Evolutionary conservation across 2,113 vertebrate genomes (phyloP).

Genomic region (Chloropsis hardwickii): DNA sequence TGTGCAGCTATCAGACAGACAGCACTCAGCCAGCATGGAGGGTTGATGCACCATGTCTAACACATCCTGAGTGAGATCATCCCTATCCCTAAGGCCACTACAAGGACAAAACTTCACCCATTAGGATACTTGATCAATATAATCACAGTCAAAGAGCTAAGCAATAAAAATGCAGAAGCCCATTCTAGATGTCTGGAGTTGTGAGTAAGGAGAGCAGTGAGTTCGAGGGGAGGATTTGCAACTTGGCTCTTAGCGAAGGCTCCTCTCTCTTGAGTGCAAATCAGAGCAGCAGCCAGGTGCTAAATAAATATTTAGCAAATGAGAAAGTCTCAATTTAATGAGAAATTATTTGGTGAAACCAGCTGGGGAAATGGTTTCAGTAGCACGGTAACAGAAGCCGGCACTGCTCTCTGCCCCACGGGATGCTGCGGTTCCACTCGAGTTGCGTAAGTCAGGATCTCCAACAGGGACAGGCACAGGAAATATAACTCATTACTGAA

Average conservation of each 20-base stretch:
- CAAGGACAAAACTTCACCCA: background rate
- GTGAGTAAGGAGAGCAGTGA: background rate
- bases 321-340: background rate
- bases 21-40: background rate
- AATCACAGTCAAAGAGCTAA: background rate
- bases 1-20: background rate
- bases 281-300: background rate
- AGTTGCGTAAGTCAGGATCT: background rate
- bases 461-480: constrained; percentile 8
- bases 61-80: background rate
- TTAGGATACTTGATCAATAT: background rate
- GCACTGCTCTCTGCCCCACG: background rate
- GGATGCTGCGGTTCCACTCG: background rate
- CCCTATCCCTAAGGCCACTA: background rate
- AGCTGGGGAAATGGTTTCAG: constrained; percentile 5
- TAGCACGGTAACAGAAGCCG: background rate
- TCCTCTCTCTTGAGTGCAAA: background rate
- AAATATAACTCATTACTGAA: constrained; percentile 21
- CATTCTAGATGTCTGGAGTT: background rate
- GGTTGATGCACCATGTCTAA: background rate
- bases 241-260: background rate
- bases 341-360: background rate
- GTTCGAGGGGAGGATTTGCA: background rate
- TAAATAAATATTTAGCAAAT: constrained; percentile 18
- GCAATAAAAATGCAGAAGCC: background rate